Evolutionary conservation across 2,888 invertebrate genomes (phyloP), one percentile per base, ranked within the genome.

Genomic region (Anoplius nigerrimus): DNA sequence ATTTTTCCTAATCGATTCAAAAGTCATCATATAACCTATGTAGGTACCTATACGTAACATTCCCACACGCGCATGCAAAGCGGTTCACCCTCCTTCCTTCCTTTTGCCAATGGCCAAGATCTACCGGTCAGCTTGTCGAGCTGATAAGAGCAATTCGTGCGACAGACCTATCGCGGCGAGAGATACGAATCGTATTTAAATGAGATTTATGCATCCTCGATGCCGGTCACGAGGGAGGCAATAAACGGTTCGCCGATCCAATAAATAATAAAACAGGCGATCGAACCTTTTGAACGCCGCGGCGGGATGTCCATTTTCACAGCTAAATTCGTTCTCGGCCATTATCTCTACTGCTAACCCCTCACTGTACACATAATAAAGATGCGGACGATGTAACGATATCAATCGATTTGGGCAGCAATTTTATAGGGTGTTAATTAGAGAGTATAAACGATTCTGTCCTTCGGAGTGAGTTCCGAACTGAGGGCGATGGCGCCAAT

Each of bases 141-240:
- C 48, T 6, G 48, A 48, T 48, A 48, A 48, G 48, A 13, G 16
- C 48, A 48, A 48, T 48, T 48, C 48, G 48, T 42, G 20, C 42
- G 34, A 43, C 20, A 56, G 11, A 20, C 20, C 20, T 56, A 43
- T 56, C 34, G 21, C 56, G 42, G 18, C 27, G 8, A 6, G 56
- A 61, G 55, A 65, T 66, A 69, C 62, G 74, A 74, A 72, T 74
- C 68, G 66, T 72, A 78, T 79, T 79, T 72, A 76, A 76, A 80
- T 74, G 70, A 76, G 75, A 75, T 78, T 80, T 73, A 76, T 75
- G 72, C 68, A 73, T 71, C 66, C 61, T 62, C 67, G 64, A 59
- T 72, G 48, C 62, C 53, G 66, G 70, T 69, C 65, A 54, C 54
- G 63, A 63, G 66, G 62, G 59, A 64, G 60, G 70, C 72, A 68